Base-by-base conservation (phyloP, 1,140 invertebrate species). In the Ruditapes philippinarum region DNA sequence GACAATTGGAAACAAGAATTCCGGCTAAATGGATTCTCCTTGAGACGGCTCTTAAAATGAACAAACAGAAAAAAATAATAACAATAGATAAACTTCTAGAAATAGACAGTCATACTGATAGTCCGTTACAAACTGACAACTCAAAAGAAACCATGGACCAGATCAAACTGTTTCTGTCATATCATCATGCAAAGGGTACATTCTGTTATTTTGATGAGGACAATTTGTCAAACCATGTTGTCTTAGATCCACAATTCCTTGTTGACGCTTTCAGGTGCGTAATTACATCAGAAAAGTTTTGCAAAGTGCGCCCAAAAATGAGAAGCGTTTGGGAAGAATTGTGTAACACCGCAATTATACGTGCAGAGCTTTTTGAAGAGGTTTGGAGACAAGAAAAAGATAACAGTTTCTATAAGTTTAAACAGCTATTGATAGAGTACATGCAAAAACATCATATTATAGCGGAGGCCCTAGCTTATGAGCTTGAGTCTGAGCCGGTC, bases 251-350 rank as follows among this genome's bases (percentile, higher is more conserved):
- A 22, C 51, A 54, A 22, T 54, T 54, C 22, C 22, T 54, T 22
- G 22, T 54, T n/a, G 51, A 54, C 22, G 51, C 51, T 54, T 78
- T 78, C 74, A 78, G 36, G 36, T 49, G 40, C 42, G 49, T 78
- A 11, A 78, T 78, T 51, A 54, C 51, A 54, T 54, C 51, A 14
- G 51, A 54, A 14, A 54, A 54, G 3, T 22, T 54, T n/a, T 54
- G 51, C 22, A 54, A 19, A 54, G 14, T n/a, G 11, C 51, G 51
- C 22, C 22, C 51, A 14, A 22, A 22, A n/a, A 11, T 54, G 51
- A 5, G 51, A n/a, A 22, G 22, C 4, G 3, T 22, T 22, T 54
- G 51, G 51, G 4, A 54, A 11, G 22, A 14, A 54, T 22, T 54
- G 7, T 54, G 51, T 54, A 22, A n/a, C 12, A n/a, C 11, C 3